Evolutionary conservation across 2,888 invertebrate genomes (phyloP).

Genomic region (Carcina quercana): DNA sequence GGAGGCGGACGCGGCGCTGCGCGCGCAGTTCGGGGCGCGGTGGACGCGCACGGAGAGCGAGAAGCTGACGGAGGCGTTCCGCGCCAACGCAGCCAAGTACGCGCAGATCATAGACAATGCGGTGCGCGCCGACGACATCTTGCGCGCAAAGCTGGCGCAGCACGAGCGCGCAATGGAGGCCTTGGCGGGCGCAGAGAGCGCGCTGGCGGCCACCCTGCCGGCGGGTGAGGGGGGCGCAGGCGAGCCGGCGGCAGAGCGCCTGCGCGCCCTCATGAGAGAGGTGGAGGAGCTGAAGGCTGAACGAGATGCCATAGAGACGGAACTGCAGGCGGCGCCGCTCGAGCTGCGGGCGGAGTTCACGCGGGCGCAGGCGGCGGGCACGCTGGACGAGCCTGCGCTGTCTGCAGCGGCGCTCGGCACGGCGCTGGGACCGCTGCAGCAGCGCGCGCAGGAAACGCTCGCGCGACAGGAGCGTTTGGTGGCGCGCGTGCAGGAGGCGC

Average conservation of each 20-base stretch:
- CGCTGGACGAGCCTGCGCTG: slow-evolving; percentile 87
- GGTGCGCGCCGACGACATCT: slow-evolving; percentile 85
- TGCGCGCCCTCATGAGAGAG: slow-evolving; percentile 83
- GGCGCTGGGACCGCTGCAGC: slow-evolving; percentile 83
- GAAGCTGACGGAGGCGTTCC: slow-evolving; percentile 91
- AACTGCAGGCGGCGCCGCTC: slow-evolving; percentile 77
- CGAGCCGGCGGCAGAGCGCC: slow-evolving; percentile 27
- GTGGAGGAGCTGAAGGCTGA: slow-evolving; percentile 92
- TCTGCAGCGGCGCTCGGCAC: slow-evolving; percentile 88
- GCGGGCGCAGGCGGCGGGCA: slow-evolving; percentile 88
- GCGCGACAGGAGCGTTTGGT: slow-evolving; percentile 76
- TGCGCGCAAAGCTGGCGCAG: slow-evolving; percentile 88
- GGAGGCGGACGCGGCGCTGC: slow-evolving; percentile 89
- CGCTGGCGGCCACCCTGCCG: slow-evolving; percentile 82
- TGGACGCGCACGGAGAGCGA: slow-evolving; percentile 94
- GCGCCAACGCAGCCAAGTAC: slow-evolving; percentile 93
- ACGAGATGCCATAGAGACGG: slow-evolving; percentile 85
- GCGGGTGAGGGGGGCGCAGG: slow-evolving; percentile 71
- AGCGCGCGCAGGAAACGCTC: slow-evolving; percentile 72
- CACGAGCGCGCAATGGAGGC: slow-evolving; percentile 87
- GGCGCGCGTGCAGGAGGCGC: slow-evolving; percentile 50
- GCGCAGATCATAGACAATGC: slow-evolving; percentile 94
- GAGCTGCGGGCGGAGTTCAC: slow-evolving; percentile 87
- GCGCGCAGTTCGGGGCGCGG: slow-evolving; percentile 91
- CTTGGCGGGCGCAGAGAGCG: slow-evolving; percentile 82